These are phyloP conservation scores for Rachycentron canadum DNA, from an alignment of 2,797 vertebrate species.

Conservation along the genomic window DNA sequence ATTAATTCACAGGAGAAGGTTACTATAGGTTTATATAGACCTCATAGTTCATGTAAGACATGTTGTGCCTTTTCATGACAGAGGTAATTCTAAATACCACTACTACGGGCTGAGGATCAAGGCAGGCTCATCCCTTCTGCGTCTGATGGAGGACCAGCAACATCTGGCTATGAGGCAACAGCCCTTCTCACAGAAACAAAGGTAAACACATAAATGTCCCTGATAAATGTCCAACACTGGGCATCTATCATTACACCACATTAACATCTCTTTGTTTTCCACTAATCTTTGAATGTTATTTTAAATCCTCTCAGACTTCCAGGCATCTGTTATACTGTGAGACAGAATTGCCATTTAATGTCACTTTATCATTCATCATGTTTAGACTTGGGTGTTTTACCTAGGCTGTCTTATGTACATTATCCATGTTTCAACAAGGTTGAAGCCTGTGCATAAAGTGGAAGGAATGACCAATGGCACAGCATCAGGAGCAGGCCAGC, in stretches of 20 bases:
- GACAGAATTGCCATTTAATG: background rate
- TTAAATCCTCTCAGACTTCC: background rate
- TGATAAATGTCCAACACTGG: background rate
- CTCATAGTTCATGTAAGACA: background rate
- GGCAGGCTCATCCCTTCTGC: conserved; percentile 91
- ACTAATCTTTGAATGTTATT: background rate
- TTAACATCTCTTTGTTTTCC: background rate
- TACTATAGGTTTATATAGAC: background rate
- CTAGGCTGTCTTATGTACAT: background rate
- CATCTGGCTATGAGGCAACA: conserved; percentile 97
- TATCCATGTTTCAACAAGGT: conserved; percentile 74
- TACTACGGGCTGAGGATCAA: conserved; percentile 97
- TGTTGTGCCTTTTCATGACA: conserved; percentile 61
- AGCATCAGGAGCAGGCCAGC: conserved; percentile 87
- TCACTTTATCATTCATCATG: conserved; percentile 11
- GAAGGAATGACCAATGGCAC: conserved; percentile 96
- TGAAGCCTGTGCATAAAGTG: conserved; percentile 95
- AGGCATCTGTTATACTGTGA: background rate
- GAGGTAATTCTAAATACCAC: conserved; percentile 97
- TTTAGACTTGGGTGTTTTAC: conserved; percentile 8
- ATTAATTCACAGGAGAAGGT: too few relatives aligned
- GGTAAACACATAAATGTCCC: conserved; percentile 74
- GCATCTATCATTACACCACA: background rate
- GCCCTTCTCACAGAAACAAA: conserved; percentile 96
- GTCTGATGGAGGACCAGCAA: conserved; percentile 96